A percentile compares a stretch with the other conserved stretches of the same genome.
These are phyloP conservation scores for Micrastur ruficollis DNA, from an alignment of 2,797 vertebrate genomes.

Conservation along the genomic window DNA sequence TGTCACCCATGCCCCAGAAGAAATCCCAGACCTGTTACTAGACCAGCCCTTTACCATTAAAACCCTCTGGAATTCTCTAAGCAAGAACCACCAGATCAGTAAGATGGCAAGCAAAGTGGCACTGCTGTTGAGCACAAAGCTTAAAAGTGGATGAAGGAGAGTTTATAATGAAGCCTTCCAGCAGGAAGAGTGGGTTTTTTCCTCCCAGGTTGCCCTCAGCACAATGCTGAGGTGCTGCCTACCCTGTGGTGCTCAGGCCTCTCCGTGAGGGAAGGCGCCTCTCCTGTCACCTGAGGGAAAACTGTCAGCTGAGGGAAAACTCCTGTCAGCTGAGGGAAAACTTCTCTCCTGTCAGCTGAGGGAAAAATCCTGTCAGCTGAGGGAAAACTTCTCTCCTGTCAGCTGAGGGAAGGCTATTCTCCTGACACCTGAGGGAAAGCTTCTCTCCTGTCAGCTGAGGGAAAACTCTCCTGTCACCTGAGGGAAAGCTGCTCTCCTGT, in stretches of 20 bases:
- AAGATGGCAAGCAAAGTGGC: background rate
- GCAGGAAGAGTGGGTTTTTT: background rate
- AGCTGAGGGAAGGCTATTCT: background rate
- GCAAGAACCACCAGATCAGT: no score
- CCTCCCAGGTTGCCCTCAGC: background rate
- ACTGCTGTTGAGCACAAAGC: no score
- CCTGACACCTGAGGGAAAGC: background rate
- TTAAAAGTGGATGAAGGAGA: no score
- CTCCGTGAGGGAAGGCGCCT: background rate
- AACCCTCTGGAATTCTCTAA: background rate
- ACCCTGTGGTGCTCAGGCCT: background rate
- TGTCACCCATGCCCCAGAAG: background rate
- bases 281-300: background rate
- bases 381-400: accelerated
- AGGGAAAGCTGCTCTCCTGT: accelerated
- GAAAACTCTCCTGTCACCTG: background rate
- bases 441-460: no score
- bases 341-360: background rate
- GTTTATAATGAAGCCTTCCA: background rate
- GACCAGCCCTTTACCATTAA: background rate
- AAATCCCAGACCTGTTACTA: background rate
- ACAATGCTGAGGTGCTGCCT: accelerated
- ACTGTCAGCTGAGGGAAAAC: background rate
- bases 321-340: background rate
- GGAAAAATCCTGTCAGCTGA: background rate